Evolutionary conservation across 2,797 vertebrate genomes (phyloP), one percentile per base, ranked within the genome.

Genomic region (Brachyalestes nurse): DNA sequence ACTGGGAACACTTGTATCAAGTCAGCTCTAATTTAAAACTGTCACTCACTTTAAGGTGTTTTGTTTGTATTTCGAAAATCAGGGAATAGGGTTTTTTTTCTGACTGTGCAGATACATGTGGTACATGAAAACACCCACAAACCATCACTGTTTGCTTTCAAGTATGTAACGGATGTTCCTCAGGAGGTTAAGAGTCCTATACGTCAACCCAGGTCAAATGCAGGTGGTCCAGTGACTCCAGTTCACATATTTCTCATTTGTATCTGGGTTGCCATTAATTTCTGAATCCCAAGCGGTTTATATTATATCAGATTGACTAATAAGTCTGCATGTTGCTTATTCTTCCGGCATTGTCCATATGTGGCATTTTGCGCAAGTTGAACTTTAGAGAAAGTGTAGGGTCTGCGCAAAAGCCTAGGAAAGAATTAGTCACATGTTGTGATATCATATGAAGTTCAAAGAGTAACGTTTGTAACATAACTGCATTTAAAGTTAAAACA

Each of bases 91-190:
- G 9, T 19, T 67, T 78, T 67, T 77, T 53, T 76, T 62, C 53
- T 65, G 49, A 82, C 75, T 51, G 28, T 42, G 70, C 47, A 74
- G 45, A 76, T 72, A 57, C 51, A 77, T 86, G 67, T 64, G 78
- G 79, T 77, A 21, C 34, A 60, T 80, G 75, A 85, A 71, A 82
- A 75, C 55, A 61, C 66, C 79, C 83, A 77, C 72, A 85, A 62
- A 69, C 65, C 66, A 58, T 47, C 7, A 14, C 55, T 79, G 58
- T 66, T 69, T 38, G 25, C 72, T 77, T 82, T 77, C 62, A 77
- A 10, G 47, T 40, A 17, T 58, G 80, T 77, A 40, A 49, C 42
- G 51, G 51, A 82, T 81, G 74, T 23, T 72, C 34, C 58, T 34
- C 47, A 42, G 21, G 57, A 80, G 60, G 8, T 81, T 53, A 66